These are phyloP conservation scores for Orussus abietinus DNA, from an alignment of 1,140 invertebrate species.

Conservation along the genomic window DNA sequence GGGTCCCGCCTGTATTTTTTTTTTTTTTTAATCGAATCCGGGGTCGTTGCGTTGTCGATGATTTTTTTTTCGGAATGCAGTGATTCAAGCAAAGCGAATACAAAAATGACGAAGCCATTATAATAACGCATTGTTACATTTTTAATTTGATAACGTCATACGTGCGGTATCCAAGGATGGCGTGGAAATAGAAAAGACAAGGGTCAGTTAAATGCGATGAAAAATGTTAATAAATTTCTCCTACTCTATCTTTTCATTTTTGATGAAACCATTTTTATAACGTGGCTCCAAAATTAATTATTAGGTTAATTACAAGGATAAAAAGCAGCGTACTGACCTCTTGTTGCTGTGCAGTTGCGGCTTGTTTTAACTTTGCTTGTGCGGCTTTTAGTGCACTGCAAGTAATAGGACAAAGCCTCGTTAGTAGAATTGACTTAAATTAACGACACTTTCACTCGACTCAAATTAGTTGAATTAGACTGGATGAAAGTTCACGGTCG, in stretches of 20 bases:
- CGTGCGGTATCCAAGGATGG: slow-evolving; percentile 33
- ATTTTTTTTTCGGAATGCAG: slow-evolving; percentile 16
- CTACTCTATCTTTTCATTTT: too few species aligned
- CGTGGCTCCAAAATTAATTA: too few species aligned
- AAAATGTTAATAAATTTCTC: slow-evolving; percentile 12
- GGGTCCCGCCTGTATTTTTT: slow-evolving; percentile 65
- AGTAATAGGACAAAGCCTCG: too few species aligned
- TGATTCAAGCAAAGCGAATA: slow-evolving; percentile 16
- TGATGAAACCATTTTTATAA: too few species aligned
- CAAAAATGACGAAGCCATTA: too few species aligned
- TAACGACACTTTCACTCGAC: too few species aligned
- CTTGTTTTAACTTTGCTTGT: slow-evolving; percentile 74
- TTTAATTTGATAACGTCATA: slow-evolving; percentile 11
- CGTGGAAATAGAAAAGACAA: slow-evolving; percentile 24
- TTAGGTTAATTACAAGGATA: too few species aligned
- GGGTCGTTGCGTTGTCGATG: too few species aligned
- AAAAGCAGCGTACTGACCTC: slow-evolving; percentile 63
- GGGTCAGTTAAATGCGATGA: slow-evolving; percentile 8
- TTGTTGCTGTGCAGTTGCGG: slow-evolving; percentile 68
- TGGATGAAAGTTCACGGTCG: slow-evolving; percentile 9
- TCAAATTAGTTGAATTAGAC: slow-evolving; percentile 1
- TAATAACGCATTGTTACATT: background rate
- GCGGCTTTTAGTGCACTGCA: slow-evolving; percentile 79
- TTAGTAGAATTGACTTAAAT: too few species aligned
- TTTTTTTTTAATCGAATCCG: slow-evolving; percentile 13